Evolutionary conservation across 2,888 invertebrate genomes (phyloP).

Genomic region (Alloplasta piceator): DNA sequence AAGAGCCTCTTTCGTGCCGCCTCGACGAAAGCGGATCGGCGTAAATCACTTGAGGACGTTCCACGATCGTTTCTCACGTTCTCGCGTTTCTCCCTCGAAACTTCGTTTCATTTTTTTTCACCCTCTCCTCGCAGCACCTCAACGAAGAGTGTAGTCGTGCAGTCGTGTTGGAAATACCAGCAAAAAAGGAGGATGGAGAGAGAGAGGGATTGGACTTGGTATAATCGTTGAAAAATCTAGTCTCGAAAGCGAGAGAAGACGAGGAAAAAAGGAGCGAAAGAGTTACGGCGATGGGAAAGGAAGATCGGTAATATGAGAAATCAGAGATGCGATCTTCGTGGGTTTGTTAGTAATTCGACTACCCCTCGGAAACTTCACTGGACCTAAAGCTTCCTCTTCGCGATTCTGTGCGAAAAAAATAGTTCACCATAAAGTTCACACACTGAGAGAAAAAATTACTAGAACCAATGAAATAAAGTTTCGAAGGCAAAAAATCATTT

Average conservation of each 20-base stretch:
- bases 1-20: slow-evolving; percentile 23
- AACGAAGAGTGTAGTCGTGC: slow-evolving; percentile 38
- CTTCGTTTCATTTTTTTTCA: slow-evolving; percentile 38
- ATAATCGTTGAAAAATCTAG: slow-evolving; percentile 32
- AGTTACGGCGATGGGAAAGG: not conserved
- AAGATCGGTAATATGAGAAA: slow-evolving; percentile 1
- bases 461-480: no score
- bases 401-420: no score
- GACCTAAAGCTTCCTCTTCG: no score
- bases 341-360: slow-evolving; percentile 20
- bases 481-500: no score
- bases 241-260: slow-evolving; percentile 23
- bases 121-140: slow-evolving; percentile 10
- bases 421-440: no score
- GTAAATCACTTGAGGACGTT: slow-evolving; percentile 66
- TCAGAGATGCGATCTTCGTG: slow-evolving; percentile 5
- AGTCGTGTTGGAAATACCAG: not conserved
- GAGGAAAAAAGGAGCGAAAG: slow-evolving; percentile 4
- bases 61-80: slow-evolving; percentile 65
- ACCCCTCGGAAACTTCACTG: not conserved
- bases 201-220: slow-evolving; percentile 42
- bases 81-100: slow-evolving; percentile 56
- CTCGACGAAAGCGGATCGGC: slow-evolving; percentile 64
- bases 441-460: no score
- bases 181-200: slow-evolving; percentile 13